Conservation (phyloP, 2,888 invertebrate species). For the Elgonia sp. region DNA sequence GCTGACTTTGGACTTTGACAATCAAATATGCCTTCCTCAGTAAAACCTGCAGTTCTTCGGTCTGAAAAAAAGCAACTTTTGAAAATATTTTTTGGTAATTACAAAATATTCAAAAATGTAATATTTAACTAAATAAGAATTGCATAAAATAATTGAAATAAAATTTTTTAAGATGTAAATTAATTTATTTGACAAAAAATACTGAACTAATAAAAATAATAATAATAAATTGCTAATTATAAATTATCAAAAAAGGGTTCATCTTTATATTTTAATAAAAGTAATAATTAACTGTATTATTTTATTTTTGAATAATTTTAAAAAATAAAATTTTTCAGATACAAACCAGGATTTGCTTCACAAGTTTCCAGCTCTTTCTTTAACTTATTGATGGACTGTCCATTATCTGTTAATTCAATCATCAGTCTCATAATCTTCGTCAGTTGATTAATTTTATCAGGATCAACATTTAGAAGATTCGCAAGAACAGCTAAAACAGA, state of each 20-base stretch:
- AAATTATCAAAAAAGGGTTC: background rate
- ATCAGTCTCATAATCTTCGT: conserved; percentile 85
- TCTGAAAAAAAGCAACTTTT: conserved; percentile 78
- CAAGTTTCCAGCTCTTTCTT: conserved; percentile 82
- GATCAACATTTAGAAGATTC: conserved; percentile 84
- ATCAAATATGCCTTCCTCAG: conserved; percentile 82
- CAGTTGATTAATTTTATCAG: conserved; percentile 84
- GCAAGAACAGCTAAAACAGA: conserved; percentile 81
- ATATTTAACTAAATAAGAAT: no score
- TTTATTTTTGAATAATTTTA: background rate
- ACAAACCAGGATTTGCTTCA: conserved; percentile 83
- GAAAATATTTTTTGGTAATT: background rate
- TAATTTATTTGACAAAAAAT: no score
- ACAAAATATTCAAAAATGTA: background rate
- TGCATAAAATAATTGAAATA: no score
- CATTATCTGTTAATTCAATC: conserved; percentile 83
- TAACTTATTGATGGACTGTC: conserved; percentile 82
- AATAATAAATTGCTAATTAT: no score
- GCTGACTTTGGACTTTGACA: conserved; percentile 83
- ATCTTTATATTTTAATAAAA: background rate
- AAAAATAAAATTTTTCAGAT: conserved; percentile 19
- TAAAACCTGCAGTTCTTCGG: conserved; percentile 85
- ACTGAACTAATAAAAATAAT: no score
- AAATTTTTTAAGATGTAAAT: no score
- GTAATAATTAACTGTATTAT: background rate